Conservation (phyloP, 2,113 vertebrate genomes). For the Halcyon malimbica region DNA sequence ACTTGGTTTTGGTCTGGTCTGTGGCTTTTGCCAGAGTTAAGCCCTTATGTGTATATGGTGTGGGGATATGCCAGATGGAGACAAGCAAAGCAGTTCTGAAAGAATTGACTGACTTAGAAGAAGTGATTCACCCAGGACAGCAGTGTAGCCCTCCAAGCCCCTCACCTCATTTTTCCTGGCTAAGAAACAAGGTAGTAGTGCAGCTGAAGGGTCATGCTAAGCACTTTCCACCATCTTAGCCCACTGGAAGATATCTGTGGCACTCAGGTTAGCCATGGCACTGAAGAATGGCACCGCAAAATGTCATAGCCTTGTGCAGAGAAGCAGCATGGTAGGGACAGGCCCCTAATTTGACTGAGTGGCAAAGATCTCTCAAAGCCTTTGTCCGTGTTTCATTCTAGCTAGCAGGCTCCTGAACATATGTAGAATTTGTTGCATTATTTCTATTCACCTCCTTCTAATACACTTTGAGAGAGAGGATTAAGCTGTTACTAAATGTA, state of each 20-base stretch:
- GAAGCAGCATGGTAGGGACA: neutral
- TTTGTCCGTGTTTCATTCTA: neutral
- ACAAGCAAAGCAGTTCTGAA: neutral
- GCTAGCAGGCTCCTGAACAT: neutral
- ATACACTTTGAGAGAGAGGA: neutral
- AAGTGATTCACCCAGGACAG: neutral
- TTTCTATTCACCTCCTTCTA: neutral
- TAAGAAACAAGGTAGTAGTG: neutral
- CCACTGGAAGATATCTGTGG: neutral
- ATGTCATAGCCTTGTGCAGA: neutral
- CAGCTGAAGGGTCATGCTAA: neutral
- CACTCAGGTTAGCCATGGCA: fast-evolving
- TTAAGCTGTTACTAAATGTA: neutral
- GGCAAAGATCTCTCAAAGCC: neutral
- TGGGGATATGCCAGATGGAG: neutral
- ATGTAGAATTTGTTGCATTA: neutral
- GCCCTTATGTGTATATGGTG: fast-evolving
- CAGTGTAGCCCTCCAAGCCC: neutral
- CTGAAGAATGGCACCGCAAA: neutral
- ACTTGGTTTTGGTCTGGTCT: neutral
- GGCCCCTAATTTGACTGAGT: neutral
- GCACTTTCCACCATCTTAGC: neutral
- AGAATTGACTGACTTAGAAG: neutral
- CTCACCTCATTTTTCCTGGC: neutral
- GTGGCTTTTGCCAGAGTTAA: neutral